Conservation (phyloP, 2,797 vertebrate genomes). For the Enteromius unitaeniatus region DNA sequence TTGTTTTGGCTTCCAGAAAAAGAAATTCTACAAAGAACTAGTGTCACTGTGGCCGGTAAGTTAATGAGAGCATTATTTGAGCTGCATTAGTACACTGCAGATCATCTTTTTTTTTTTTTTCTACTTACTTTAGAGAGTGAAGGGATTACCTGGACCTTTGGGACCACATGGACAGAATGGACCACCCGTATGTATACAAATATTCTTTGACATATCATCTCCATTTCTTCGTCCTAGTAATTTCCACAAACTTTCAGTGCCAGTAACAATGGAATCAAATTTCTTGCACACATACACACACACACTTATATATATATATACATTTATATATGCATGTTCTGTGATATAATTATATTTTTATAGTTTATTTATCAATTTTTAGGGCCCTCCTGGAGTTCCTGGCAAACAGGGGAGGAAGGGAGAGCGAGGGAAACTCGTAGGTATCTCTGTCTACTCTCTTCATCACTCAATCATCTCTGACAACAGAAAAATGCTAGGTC, state of each 20-base stretch:
- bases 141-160: constrained; percentile 69
- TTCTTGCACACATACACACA: neutral
- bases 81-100: neutral
- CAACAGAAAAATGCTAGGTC: neutral
- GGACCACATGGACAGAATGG: constrained; percentile 75
- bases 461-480: neutral
- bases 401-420: constrained; percentile 79
- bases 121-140: constrained; percentile 68
- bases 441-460: constrained; percentile 46
- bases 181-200: constrained; percentile 70
- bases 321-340: neutral
- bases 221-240: neutral
- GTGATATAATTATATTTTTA: constrained; percentile 20
- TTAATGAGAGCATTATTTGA: neutral
- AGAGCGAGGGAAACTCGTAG: constrained; percentile 71
- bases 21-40: constrained; percentile 77
- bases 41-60: constrained; percentile 78
- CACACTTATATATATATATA: neutral
- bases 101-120: neutral
- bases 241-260: neutral
- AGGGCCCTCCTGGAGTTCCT: constrained; percentile 76
- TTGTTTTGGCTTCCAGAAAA: constrained; percentile 70
- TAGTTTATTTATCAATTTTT: constrained; percentile 4
- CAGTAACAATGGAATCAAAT: neutral
- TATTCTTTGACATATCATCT: neutral